These are phyloP conservation scores for Enteromius fasciolatus DNA, from an alignment of 2,797 vertebrate genomes.

Conservation along the genomic window DNA sequence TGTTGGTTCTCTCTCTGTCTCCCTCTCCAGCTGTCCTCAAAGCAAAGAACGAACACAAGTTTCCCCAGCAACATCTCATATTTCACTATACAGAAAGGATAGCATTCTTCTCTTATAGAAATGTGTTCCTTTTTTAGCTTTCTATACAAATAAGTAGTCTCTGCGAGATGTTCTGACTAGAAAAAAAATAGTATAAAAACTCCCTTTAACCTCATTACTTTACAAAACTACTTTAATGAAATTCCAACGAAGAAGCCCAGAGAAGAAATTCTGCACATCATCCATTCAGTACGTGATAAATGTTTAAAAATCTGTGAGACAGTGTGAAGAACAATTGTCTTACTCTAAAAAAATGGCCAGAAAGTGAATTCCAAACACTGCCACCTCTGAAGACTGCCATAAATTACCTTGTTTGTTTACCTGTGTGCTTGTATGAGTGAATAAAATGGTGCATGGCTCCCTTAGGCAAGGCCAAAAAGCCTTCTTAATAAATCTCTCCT, in stretches of 20 bases:
- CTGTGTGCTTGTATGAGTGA: slow-evolving; percentile 78
- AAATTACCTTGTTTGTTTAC: slow-evolving; percentile 80
- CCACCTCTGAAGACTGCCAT: slow-evolving; percentile 71
- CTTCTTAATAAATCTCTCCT: slow-evolving; percentile 81
- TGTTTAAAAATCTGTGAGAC: slow-evolving; percentile 4
- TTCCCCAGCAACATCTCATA: slow-evolving; percentile 24
- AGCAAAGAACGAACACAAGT: slow-evolving; percentile 21
- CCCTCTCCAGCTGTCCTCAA: slow-evolving; percentile 36
- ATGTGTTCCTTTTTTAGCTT: not conserved
- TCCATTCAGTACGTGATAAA: slow-evolving; percentile 10
- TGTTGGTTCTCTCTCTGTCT: slow-evolving; percentile 64
- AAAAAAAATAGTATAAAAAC: slow-evolving; percentile 14
- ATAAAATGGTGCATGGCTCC: slow-evolving; percentile 77
- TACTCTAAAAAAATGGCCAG: not conserved
- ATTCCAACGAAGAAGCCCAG: not conserved
- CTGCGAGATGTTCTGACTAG: not conserved
- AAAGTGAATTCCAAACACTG: slow-evolving; percentile 60
- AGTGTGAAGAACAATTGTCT: slow-evolving; percentile 42
- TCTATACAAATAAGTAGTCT: not conserved
- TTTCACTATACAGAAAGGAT: slow-evolving; percentile 7
- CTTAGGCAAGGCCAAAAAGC: slow-evolving; percentile 74
- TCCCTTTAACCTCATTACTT: slow-evolving; percentile 28
- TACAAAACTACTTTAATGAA: slow-evolving; percentile 25
- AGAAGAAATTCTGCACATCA: slow-evolving; percentile 16
- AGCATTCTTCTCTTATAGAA: not conserved